phyloP scores from a whole-genome alignment of 2,797 vertebrate species.

The Anguilla anguilla region DNA sequence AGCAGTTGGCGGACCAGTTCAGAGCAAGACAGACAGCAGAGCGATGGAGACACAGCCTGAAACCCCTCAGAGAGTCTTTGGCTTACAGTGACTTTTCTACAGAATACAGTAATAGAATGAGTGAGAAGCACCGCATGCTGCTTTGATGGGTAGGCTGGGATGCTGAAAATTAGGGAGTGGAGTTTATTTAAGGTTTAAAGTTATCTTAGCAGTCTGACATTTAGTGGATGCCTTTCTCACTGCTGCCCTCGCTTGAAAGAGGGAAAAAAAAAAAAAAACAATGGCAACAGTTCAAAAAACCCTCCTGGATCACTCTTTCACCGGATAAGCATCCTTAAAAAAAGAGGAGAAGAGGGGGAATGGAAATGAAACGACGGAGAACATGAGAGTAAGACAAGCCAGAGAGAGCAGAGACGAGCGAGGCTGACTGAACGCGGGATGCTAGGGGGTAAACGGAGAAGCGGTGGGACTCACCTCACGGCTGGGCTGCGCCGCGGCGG shows the following conservation, averaged over 20 bases:
- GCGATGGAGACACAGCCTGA: not conserved
- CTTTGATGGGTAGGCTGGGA: not conserved
- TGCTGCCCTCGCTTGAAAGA: not conserved
- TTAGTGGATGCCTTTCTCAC: not conserved
- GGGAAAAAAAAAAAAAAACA: not conserved
- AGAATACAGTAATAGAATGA: not conserved
- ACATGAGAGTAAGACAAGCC: not conserved
- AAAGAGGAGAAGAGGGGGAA: not conserved
- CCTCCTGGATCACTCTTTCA: not conserved
- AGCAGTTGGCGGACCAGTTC: not conserved
- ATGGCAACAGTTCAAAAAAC: constrained; percentile 23
- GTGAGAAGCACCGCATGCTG: not conserved
- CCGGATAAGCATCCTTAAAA: not conserved
- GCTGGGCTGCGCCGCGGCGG: not conserved
- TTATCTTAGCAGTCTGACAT: not conserved
- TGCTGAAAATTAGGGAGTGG: not conserved
- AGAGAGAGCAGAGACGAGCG: not conserved
- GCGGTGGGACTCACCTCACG: constrained; percentile 12
- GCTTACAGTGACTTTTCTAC: not conserved
- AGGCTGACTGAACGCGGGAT: not conserved
- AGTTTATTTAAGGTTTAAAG: not conserved
- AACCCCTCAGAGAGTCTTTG: not conserved
- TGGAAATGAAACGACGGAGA: not conserved
- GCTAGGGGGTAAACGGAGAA: not conserved
- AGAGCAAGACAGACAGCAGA: not conserved